These are phyloP conservation scores for Elgaria multicarinata DNA, from an alignment of 2,113 vertebrate genomes.

Conservation along the genomic window DNA sequence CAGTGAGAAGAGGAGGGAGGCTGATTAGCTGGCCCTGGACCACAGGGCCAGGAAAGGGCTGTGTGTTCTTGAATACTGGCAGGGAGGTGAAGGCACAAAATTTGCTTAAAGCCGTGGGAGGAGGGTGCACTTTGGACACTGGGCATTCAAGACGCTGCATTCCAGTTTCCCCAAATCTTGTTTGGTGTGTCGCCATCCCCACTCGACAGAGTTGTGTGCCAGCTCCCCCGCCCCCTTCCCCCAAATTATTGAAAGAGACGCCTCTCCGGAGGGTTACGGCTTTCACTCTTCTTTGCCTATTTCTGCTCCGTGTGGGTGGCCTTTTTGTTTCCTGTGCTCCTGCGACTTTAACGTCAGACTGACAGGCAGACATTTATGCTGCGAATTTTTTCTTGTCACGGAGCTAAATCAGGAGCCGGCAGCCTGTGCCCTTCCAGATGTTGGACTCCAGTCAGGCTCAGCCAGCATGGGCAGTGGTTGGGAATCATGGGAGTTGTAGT, in stretches of 20 bases:
- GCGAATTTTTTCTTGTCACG: background rate
- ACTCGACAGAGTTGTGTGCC: background rate
- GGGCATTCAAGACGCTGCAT: background rate
- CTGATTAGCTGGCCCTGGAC: background rate
- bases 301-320: background rate
- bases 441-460: too few relatives aligned
- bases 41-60: background rate
- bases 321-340: background rate
- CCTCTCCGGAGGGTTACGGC: too few relatives aligned
- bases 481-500: too few relatives aligned
- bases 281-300: background rate
- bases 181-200: too few relatives aligned
- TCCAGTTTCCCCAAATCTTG: background rate
- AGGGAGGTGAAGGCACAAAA: background rate
- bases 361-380: background rate
- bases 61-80: too few relatives aligned
- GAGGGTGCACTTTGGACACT: background rate
- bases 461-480: too few relatives aligned
- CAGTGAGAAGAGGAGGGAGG: background rate
- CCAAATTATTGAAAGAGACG: background rate
- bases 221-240: background rate
- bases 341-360: background rate
- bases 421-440: too few relatives aligned
- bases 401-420: too few relatives aligned
- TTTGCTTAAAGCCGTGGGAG: background rate